These are phyloP conservation scores for Baronia brevicornis DNA, from an alignment of 2,888 invertebrate genomes.

Conservation along the genomic window DNA sequence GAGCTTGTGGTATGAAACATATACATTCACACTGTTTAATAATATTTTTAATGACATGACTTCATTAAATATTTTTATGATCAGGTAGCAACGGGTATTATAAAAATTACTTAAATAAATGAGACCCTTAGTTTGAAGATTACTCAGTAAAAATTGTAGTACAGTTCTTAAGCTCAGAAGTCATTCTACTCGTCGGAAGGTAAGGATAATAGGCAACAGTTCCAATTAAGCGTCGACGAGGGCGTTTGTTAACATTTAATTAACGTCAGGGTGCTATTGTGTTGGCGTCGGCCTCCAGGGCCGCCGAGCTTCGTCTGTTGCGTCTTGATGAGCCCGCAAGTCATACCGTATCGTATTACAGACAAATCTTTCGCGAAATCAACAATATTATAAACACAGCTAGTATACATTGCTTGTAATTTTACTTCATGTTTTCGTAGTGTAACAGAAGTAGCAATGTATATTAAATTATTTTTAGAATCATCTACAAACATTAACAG, in stretches of 20 bases:
- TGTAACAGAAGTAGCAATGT: constrained; percentile 18
- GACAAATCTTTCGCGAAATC: constrained; percentile 30
- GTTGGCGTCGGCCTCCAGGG: constrained; percentile 54
- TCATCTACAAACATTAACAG: constrained; percentile 1
- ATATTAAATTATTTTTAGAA: not conserved
- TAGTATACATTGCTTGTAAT: constrained; percentile 24
- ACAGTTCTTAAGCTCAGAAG: constrained; percentile 54
- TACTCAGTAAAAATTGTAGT: constrained; percentile 53
- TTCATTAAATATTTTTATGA: too few relatives aligned
- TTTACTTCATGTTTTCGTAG: not conserved
- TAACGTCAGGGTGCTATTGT: constrained; percentile 71
- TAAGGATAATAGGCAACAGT: constrained; percentile 75
- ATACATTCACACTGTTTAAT: too few relatives aligned
- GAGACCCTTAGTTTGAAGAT: constrained; percentile 41
- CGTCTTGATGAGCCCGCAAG: constrained; percentile 51
- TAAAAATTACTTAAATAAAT: constrained; percentile 25
- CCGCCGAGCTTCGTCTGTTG: constrained; percentile 40
- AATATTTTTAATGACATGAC: too few relatives aligned
- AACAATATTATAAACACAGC: constrained; percentile 19
- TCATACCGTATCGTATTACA: constrained; percentile 51
- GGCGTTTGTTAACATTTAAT: constrained; percentile 76
- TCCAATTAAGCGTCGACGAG: constrained; percentile 74
- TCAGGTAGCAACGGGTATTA: too few relatives aligned
- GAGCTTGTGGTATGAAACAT: too few relatives aligned
- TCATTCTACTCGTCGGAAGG: constrained; percentile 63